Evolutionary conservation across 2,888 invertebrate genomes (phyloP), one percentile per base, ranked within the genome.

Genomic region (Habrosyne pyritoides): DNA sequence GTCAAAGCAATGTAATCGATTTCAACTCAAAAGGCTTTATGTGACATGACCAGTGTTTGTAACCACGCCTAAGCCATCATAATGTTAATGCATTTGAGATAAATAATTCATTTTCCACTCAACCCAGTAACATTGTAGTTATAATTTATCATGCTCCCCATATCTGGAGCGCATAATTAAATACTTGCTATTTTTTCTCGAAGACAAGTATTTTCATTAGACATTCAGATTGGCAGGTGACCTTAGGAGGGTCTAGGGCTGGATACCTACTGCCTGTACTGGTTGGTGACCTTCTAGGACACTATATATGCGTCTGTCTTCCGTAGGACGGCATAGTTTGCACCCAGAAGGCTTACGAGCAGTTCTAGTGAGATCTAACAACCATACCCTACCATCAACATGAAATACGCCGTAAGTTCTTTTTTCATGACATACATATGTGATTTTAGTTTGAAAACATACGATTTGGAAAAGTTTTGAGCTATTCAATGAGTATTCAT

Each of bases 351-450:
- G 89, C 89, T 79, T 68, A 52, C 61, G 59, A 83, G 91, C 91
- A 91, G 90, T 91, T 91, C 90, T 86, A 79, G 87, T 90, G 86
- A 84, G 75, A 88, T 79, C 79, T 63, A 73, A 55, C 53, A 48
- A 54, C 7, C 47, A 18, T 24, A 33, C 33, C n/a, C 33, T 33
- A 33, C 61, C 72, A 69, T 77, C 83, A 91, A 82, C 67, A 91
- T 91, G 91, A 92, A 92, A 90, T 90, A 77, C 90, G 73, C 82
- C 68, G 91, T 92, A 77, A 86, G 91, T 90, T 61, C 48, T 54
- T 10, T 58, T 53, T 49, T 18, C 5, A 14, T 28, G 2, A 18
- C 10, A 12, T 21, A 47, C n/a, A n/a, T n/a, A 21, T 10, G 21
- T n/a, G 10, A 3, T 14, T 6, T 1, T 10, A 6, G 12, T 47